Conservation (phyloP, 1,140 invertebrate genomes). For the Aphelenchoides avenae region DNA sequence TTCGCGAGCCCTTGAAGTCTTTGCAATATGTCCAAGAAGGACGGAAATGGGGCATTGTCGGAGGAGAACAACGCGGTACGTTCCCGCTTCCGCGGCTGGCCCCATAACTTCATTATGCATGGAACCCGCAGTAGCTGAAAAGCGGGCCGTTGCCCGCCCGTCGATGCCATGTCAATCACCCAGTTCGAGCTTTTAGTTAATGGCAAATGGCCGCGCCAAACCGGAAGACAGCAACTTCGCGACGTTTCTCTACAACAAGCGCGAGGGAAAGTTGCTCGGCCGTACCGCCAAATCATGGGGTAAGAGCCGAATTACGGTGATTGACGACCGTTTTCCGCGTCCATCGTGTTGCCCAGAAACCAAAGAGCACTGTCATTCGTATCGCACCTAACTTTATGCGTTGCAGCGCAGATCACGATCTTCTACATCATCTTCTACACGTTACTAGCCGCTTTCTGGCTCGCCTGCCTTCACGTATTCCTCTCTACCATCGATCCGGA, state of each 20-base stretch:
- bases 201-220: constrained; percentile 46
- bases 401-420: constrained; percentile 52
- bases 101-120: background rate
- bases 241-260: constrained; percentile 44
- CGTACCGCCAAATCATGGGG: constrained; percentile 57
- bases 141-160: background rate
- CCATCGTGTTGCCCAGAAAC: constrained; percentile 4
- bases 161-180: constrained; percentile 9
- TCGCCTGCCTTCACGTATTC: constrained; percentile 53
- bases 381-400: constrained; percentile 7
- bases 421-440: constrained; percentile 59
- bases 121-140: background rate
- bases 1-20: no score
- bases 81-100: background rate
- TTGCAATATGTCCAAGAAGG: no score
- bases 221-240: constrained; percentile 31
- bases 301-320: constrained; percentile 24
- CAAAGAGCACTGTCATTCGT: constrained; percentile 1
- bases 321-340: constrained; percentile 17
- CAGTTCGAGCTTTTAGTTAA: constrained; percentile 40
- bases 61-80: constrained; percentile 38
- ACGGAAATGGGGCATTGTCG: constrained; percentile 35
- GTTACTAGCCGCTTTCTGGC: constrained; percentile 52
- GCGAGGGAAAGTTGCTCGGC: constrained; percentile 55
- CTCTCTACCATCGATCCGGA: constrained; percentile 52